phyloP scores from a whole-genome alignment of 2,888 invertebrate species.

The Hedya salicella region DNA sequence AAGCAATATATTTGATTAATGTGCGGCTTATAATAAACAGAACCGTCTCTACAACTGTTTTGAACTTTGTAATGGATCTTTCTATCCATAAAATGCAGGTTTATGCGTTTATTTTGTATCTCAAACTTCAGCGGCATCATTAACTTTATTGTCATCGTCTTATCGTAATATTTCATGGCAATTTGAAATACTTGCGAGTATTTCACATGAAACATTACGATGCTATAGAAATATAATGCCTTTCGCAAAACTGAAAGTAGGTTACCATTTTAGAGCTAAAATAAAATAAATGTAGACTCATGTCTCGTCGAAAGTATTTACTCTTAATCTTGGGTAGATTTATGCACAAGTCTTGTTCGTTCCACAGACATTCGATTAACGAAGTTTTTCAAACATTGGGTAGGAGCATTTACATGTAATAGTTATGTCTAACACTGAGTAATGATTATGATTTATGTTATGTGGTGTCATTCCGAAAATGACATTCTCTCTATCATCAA shows the following conservation, averaged over 20 bases:
- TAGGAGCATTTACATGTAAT: no score
- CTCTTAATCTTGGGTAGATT: conserved; percentile 14
- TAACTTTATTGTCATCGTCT: not conserved
- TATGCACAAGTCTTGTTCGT: not conserved
- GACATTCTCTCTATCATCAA: no score
- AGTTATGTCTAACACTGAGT: no score
- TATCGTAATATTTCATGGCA: conserved; percentile 7
- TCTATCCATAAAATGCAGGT: conserved; percentile 7
- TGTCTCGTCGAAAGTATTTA: conserved; percentile 16
- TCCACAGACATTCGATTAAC: not conserved
- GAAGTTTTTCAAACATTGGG: conserved; percentile 4
- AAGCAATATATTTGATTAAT: not conserved
- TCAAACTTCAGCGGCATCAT: not conserved
- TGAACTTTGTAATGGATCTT: not conserved
- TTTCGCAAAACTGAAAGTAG: conserved; percentile 1
- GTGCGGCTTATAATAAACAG: not conserved
- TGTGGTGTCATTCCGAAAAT: no score
- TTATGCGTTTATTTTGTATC: conserved; percentile 1
- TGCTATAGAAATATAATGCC: conserved; percentile 1
- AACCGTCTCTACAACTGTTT: not conserved
- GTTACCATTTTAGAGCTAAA: conserved; percentile 17
- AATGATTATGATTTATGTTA: no score
- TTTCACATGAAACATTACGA: no score
- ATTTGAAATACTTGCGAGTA: conserved; percentile 21
- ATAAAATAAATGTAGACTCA: conserved; percentile 1